These are phyloP conservation scores for Drosophila basisetae DNA, from an alignment of 2,888 invertebrate genomes.

Conservation along the genomic window DNA sequence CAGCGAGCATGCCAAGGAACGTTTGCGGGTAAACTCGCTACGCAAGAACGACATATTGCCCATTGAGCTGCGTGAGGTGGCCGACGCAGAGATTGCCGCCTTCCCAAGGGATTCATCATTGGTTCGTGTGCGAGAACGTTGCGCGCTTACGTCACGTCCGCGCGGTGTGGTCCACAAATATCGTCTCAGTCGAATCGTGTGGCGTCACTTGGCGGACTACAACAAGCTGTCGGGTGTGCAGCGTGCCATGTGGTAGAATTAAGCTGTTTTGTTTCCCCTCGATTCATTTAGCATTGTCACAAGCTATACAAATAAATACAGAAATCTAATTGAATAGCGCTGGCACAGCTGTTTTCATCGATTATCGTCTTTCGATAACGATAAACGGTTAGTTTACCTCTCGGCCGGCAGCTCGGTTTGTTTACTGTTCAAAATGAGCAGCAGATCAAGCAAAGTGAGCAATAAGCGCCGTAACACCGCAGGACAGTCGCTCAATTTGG, in stretches of 20 bases:
- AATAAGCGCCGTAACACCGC: background rate
- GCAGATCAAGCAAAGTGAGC: background rate
- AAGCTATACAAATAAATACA: conserved; percentile 20
- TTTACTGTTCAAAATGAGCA: conserved; percentile 39
- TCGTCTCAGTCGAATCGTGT: conserved; percentile 95
- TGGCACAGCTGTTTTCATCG: conserved; percentile 37
- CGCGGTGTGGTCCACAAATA: conserved; percentile 92
- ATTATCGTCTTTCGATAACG: conserved; percentile 25
- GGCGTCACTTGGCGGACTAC: conserved; percentile 96
- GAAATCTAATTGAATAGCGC: conserved; percentile 9
- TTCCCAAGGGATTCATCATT: conserved; percentile 91
- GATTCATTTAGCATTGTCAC: conserved; percentile 43
- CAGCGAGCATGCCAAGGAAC: conserved; percentile 90
- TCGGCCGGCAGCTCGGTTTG: conserved; percentile 7
- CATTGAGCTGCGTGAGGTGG: conserved; percentile 91
- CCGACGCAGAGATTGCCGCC: conserved; percentile 90
- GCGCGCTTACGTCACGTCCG: conserved; percentile 95
- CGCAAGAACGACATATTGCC: conserved; percentile 95
- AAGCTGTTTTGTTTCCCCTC: conserved; percentile 36
- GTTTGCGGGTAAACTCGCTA: conserved; percentile 93
- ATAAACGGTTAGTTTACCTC: conserved; percentile 11
- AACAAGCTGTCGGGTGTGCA: conserved; percentile 96
- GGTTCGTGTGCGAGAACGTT: conserved; percentile 90
- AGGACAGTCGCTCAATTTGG: conserved; percentile 63
- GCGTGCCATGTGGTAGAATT: conserved; percentile 93